Evolutionary conservation across 2,888 invertebrate genomes (phyloP), one percentile per base, ranked within the genome.

Genomic region (Acheta domesticus): DNA sequence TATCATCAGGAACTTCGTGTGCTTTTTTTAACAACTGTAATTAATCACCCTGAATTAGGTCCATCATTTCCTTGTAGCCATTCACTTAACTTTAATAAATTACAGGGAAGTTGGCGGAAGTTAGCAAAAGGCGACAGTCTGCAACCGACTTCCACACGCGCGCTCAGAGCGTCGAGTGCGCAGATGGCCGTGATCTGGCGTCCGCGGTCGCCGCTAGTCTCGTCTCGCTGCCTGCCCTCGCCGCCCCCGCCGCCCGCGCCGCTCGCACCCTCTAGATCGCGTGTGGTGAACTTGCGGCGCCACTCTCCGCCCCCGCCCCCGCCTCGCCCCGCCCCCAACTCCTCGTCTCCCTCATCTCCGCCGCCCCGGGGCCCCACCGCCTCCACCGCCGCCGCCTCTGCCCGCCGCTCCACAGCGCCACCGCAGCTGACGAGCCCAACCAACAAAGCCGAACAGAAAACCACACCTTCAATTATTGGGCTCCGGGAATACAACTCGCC

Each of bases 381-480:
- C n/a, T n/a, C n/a, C n/a, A n/a, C n/a, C n/a, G n/a, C n/a, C 62
- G 14, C 62, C 62, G 62, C 62, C 62, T 62, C 62, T 16, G 62
- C 16, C 4, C 16, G n/a, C 16, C 14, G 16, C 14, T 14, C 62
- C 62, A 19, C n/a, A 62, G 16, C 14, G 62, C 62, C 62, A 62
- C 62, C 62, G 62, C 62, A 62, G 62, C 62, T 62, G 62, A 62
- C 62, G 62, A 62, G 62, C 62, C 62, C 14, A 62, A 14, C 62
- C 14, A 62, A 14, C 14, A 62, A 62, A 62, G 62, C 62, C 62
- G 62, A 62, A 62, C 62, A 62, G 62, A 62, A 62, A 62, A 62
- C 62, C 62, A 62, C 62, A 62, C 62, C 62, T 62, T 62, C 62
- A 62, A 62, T 62, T 62, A 62, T 62, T 62, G 62, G 62, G 62